Percentiles rank a stretch among this genome's conserved stretches.
phyloP scores from a whole-genome alignment of 2,797 vertebrate species.

The Sebastes vulpes region DNA sequence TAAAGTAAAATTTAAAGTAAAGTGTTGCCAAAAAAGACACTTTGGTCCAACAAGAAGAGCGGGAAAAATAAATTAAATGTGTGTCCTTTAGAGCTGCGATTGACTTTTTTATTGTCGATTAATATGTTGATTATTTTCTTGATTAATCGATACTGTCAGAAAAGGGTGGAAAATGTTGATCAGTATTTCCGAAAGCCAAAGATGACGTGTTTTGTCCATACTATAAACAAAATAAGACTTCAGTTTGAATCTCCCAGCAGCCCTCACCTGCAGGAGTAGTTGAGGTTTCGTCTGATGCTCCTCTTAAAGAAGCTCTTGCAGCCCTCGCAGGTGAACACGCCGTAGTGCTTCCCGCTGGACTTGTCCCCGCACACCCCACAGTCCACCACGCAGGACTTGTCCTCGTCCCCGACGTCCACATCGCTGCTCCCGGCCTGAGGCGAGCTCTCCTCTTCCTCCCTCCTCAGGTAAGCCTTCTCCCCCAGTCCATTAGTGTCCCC shows the following conservation, averaged over 20 bases:
- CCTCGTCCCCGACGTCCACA: constrained; percentile 91
- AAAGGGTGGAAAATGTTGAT: too few species aligned
- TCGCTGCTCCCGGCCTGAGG: constrained; percentile 92
- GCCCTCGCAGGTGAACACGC: constrained; percentile 96
- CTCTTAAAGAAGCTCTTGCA: constrained; percentile 99
- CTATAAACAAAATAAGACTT: neutral
- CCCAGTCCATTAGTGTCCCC: constrained; percentile 91
- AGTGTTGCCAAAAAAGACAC: neutral
- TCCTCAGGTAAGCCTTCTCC: constrained; percentile 90
- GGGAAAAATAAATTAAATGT: neutral
- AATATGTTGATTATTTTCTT: too few species aligned
- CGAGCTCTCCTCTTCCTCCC: constrained; percentile 90
- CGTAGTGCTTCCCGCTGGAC: constrained; percentile 97
- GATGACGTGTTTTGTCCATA: too few species aligned
- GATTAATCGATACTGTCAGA: too few species aligned
- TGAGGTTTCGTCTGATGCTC: constrained; percentile 95
- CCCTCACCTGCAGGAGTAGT: constrained; percentile 94
- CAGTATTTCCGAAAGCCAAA: too few species aligned
- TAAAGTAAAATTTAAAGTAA: neutral
- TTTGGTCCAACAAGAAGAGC: neutral
- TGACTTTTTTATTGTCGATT: too few species aligned
- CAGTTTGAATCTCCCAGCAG: neutral
- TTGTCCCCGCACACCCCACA: constrained; percentile 97
- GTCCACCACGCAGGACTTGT: constrained; percentile 93
- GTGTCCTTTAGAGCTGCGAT: neutral